These are phyloP conservation scores for Lordiphosa andalusiaca DNA, from an alignment of 2,888 invertebrate species.

Conservation along the genomic window DNA sequence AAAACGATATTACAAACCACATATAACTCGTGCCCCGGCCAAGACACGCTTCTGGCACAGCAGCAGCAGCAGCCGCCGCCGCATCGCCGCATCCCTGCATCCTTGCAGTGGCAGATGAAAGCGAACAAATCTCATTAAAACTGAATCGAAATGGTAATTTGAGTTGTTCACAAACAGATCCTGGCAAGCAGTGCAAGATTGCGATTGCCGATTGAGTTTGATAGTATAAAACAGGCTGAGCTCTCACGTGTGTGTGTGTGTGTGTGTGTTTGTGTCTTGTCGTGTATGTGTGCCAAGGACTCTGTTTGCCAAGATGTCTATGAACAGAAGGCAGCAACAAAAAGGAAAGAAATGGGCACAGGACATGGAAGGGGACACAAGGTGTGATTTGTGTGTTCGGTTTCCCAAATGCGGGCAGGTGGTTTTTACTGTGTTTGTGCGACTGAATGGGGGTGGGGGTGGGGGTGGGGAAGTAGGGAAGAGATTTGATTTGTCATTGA, in stretches of 20 bases:
- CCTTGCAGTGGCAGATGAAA: conserved; percentile 48
- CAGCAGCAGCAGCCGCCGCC: conserved; percentile 4
- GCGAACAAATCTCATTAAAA: conserved; percentile 70
- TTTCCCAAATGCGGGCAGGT: conserved; percentile 59
- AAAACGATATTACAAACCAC: conserved; percentile 59
- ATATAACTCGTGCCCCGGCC: conserved; percentile 65
- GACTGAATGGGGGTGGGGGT: background rate
- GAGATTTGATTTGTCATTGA: conserved; percentile 18
- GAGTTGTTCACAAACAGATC: conserved; percentile 69
- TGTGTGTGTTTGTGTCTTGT: conserved; percentile 23
- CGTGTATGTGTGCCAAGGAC: conserved; percentile 35
- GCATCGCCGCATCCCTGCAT: conserved; percentile 28
- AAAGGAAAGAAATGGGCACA: conserved; percentile 3
- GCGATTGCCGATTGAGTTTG: conserved; percentile 49
- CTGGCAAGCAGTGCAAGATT: conserved; percentile 41
- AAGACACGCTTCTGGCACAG: background rate
- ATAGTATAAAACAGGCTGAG: conserved; percentile 34
- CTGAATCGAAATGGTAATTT: conserved; percentile 73
- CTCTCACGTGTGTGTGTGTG: conserved; percentile 13
- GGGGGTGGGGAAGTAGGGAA: background rate
- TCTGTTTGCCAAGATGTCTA: conserved; percentile 63
- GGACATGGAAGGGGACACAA: conserved; percentile 42
- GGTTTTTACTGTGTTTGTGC: conserved; percentile 17
- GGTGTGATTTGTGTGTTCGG: conserved; percentile 63
- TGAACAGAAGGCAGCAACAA: conserved; percentile 13